phyloP scores from a whole-genome alignment of 2,113 vertebrate species.

The Amazona guildingii region DNA sequence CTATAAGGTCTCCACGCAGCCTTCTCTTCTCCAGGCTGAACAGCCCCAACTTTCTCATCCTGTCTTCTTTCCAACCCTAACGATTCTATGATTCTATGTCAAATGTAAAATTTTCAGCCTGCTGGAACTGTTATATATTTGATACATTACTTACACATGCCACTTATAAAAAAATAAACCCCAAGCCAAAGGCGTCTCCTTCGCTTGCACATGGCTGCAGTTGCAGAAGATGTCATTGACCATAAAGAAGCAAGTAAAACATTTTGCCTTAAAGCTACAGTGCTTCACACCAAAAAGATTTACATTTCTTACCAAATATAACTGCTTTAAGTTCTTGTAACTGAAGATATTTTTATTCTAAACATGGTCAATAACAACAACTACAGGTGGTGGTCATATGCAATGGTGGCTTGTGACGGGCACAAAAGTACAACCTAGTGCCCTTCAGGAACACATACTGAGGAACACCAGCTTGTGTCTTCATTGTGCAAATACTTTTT shows the following conservation, averaged over 20 bases:
- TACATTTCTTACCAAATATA: neutral
- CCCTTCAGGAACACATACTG: neutral
- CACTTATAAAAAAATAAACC: slow-evolving; percentile 29
- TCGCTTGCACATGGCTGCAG: slow-evolving; percentile 1
- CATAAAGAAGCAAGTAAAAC: slow-evolving; percentile 35
- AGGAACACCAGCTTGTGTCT: neutral
- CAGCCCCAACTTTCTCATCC: too few species aligned
- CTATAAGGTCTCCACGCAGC: too few species aligned
- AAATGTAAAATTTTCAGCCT: slow-evolving; percentile 27
- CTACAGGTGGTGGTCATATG: neutral
- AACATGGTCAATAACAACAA: neutral
- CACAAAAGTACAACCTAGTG: neutral
- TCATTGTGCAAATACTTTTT: neutral
- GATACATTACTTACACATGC: slow-evolving; percentile 10
- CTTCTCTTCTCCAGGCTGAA: too few species aligned
- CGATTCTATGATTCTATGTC: neutral
- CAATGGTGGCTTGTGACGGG: neutral
- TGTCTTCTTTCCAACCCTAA: too few species aligned
- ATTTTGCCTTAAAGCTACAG: slow-evolving; percentile 20
- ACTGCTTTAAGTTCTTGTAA: neutral
- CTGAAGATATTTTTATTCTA: neutral
- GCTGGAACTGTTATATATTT: neutral
- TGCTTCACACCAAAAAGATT: neutral
- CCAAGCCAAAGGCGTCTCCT: slow-evolving; percentile 53
- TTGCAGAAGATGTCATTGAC: slow-evolving; percentile 49